These are phyloP conservation scores for Caloenas nicobarica DNA, from an alignment of 2,113 vertebrate genomes.

Conservation along the genomic window DNA sequence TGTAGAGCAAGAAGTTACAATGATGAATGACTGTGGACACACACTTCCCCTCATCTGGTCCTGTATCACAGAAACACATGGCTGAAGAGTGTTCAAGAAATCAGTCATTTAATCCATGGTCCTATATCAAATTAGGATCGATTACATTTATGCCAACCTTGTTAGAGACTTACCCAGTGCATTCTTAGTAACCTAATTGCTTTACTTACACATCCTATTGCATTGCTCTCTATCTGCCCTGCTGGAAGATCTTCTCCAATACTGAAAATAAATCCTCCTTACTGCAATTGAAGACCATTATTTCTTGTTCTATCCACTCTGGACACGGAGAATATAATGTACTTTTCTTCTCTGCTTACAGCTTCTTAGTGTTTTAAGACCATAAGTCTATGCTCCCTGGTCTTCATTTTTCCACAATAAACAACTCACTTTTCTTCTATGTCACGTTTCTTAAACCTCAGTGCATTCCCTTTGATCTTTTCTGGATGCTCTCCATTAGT, in stretches of 20 bases:
- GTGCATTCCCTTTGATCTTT: background rate
- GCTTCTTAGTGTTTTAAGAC: background rate
- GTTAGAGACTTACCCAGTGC: background rate
- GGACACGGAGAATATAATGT: background rate
- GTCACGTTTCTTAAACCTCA: background rate
- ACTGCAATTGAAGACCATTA: background rate
- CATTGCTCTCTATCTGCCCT: background rate
- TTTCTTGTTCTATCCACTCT: background rate
- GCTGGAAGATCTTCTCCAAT: background rate
- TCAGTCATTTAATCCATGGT: background rate
- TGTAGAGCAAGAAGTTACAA: background rate
- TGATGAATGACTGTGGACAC: background rate
- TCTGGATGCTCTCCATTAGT: background rate
- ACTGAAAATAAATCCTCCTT: background rate
- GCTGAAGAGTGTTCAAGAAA: background rate
- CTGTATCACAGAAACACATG: background rate
- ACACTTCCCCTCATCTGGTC: background rate
- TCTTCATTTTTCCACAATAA: background rate
- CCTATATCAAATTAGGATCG: background rate
- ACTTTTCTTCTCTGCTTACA: background rate
- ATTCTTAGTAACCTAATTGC: background rate
- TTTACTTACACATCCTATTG: background rate
- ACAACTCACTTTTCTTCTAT: background rate
- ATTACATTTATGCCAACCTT: background rate
- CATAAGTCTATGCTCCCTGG: background rate